Evolutionary conservation across 2,113 vertebrate genomes (phyloP), one percentile per base, ranked within the genome.

Genomic region (Oenanthe oenanthe): DNA sequence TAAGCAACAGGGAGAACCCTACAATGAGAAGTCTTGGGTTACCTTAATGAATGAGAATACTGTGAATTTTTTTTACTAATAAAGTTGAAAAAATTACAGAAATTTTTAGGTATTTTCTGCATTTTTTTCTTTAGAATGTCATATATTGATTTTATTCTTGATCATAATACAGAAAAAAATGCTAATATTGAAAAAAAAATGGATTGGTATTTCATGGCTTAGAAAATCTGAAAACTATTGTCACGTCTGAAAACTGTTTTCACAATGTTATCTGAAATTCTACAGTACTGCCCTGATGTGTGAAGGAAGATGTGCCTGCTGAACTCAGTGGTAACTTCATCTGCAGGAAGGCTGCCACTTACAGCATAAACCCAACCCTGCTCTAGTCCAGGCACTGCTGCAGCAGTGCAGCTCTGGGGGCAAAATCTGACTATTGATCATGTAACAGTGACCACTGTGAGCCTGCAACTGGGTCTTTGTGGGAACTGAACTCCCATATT

Each of bases 361-460:
- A 7, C 22, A 42, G 17, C 0, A 1, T 25, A 21, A 88, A 34
- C 17, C 25, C 20, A 67, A 10, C 2, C 12, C 12, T 75, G 40
- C 31, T 66, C 19, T 42, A 54, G 28, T 8, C 45, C n/a, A n/a
- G 36, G 10, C n/a, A 43, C 40, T 51, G 45, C 29, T 57, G 29
- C 17, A 40, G 29, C 4, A 2, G 0, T 42, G 17, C 2, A 22
- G 22, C 29, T 50, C 17, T 20, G 47, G 26, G 19, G 7, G 4
- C 10, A 45, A 84, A 82, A 75, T 16, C 24, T 62, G 24, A 9
- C 17, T 20, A 6, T 20, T 53, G 13, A 12, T 34, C 34, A 71
- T 43, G 22, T n/a, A 34, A 56, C 8, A 32, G 16, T 26, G 28
- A 34, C 9, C 0, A 0, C 6, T 54, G 31, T n/a, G 19, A 71